Conservation (phyloP, 2,113 vertebrate genomes). For the Phasianus colchicus region DNA sequence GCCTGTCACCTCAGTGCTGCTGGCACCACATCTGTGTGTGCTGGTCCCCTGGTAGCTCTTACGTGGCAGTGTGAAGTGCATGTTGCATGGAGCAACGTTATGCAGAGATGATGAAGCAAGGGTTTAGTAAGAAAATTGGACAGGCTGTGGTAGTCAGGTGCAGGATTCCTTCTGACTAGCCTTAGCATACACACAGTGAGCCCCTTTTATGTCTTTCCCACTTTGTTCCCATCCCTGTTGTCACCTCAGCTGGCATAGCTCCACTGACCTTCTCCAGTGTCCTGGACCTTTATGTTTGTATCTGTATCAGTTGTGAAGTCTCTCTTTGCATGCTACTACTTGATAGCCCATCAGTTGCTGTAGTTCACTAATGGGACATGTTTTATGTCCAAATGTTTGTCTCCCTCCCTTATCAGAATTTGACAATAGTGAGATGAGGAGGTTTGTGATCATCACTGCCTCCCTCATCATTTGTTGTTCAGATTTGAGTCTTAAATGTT, state of each 20-base stretch:
- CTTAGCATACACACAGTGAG: accelerated
- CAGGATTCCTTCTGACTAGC: accelerated
- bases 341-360: background rate
- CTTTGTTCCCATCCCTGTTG: background rate
- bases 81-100: background rate
- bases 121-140: background rate
- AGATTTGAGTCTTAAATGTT: background rate
- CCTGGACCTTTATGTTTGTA: accelerated
- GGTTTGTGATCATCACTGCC: background rate
- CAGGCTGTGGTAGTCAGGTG: background rate
- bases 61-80: background rate
- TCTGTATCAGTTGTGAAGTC: background rate
- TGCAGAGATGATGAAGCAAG: background rate
- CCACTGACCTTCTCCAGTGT: background rate
- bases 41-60: accelerated
- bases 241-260: background rate
- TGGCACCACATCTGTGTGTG: background rate
- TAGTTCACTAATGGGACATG: background rate
- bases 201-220: background rate
- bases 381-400: background rate
- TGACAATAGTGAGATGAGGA: background rate
- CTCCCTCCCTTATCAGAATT: background rate
- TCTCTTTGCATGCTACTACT: background rate
- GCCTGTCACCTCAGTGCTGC: background rate
- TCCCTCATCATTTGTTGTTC: accelerated